Conservation (phyloP, 2,888 invertebrate species). For the Coenonympha glycerion region DNA sequence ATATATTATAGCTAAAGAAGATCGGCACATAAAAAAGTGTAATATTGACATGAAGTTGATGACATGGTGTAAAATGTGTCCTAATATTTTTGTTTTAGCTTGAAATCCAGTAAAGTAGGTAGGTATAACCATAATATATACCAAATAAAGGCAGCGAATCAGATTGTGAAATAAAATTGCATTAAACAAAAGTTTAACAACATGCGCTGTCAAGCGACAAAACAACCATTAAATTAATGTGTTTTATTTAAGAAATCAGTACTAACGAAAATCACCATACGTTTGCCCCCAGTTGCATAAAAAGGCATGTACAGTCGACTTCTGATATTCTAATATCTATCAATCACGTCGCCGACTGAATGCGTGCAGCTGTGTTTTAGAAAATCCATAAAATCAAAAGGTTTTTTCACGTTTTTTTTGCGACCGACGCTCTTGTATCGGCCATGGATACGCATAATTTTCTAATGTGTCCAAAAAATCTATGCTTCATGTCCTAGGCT, state of each 20-base stretch:
- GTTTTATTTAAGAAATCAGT: conserved; percentile 38
- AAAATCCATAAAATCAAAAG: conserved; percentile 12
- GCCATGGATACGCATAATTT: conserved; percentile 32
- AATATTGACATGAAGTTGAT: too few species aligned
- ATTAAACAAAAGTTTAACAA: conserved; percentile 2
- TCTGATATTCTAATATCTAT: conserved; percentile 23
- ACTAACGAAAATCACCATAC: conserved; percentile 43
- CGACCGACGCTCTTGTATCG: conserved; percentile 28
- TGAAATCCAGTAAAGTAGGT: too few species aligned
- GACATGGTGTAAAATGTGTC: too few species aligned
- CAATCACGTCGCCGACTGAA: conserved; percentile 19
- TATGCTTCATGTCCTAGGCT: conserved; percentile 45
- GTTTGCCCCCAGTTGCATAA: conserved; percentile 48
- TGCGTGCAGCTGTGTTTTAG: conserved; percentile 23
- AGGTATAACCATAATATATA: too few species aligned
- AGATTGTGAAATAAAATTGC: not conserved
- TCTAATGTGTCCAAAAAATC: conserved; percentile 38
- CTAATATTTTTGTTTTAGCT: too few species aligned
- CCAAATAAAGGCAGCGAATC: not conserved
- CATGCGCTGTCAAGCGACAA: conserved; percentile 33
- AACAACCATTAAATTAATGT: conserved; percentile 47
- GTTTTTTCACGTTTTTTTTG: conserved; percentile 10
- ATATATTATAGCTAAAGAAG: too few species aligned
- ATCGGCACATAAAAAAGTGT: too few species aligned
- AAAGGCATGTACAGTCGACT: conserved; percentile 41